These are phyloP conservation scores for Nerophis lumbriciformis DNA, from an alignment of 2,113 vertebrate genomes.

Conservation along the genomic window DNA sequence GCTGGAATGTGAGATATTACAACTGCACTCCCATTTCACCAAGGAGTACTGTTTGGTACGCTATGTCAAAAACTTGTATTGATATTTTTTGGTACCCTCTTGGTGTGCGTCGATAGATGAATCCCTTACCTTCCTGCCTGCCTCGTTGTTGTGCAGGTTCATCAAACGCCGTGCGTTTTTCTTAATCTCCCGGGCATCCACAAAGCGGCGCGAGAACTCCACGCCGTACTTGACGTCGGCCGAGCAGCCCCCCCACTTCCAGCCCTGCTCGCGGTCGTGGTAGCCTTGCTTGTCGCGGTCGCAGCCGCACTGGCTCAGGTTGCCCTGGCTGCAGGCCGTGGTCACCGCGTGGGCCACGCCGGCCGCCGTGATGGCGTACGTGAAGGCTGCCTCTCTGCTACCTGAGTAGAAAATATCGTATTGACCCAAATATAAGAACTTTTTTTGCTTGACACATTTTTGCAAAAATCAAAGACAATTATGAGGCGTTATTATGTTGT, in stretches of 20 bases:
- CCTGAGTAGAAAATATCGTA: conserved; percentile 69
- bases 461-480: too few relatives aligned
- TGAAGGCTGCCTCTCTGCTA: conserved; percentile 96
- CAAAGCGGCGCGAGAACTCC: conserved; percentile 94
- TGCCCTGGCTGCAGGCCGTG: conserved; percentile 93
- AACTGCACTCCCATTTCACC: too few relatives aligned
- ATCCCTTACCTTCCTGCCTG: conserved; percentile 88
- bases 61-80: too few relatives aligned
- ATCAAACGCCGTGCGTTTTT: conserved; percentile 94
- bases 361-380: conserved; percentile 94
- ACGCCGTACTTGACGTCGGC: conserved; percentile 95
- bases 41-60: too few relatives aligned
- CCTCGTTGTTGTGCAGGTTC: conserved; percentile 99
- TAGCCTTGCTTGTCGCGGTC: conserved; percentile 97
- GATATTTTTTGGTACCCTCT: too few relatives aligned
- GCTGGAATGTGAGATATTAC: too few relatives aligned
- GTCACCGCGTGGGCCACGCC: conserved; percentile 94
- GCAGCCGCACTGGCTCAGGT: conserved; percentile 96
- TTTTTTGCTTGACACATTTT: too few relatives aligned
- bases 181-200: conserved; percentile 95
- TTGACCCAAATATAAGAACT: too few relatives aligned
- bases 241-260: conserved; percentile 99
- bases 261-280: conserved; percentile 94
- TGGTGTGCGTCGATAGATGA: too few relatives aligned
- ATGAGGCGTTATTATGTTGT: too few relatives aligned